Base-by-base conservation (phyloP, 2,797 vertebrate species). In the Lutjanus campechanus region DNA sequence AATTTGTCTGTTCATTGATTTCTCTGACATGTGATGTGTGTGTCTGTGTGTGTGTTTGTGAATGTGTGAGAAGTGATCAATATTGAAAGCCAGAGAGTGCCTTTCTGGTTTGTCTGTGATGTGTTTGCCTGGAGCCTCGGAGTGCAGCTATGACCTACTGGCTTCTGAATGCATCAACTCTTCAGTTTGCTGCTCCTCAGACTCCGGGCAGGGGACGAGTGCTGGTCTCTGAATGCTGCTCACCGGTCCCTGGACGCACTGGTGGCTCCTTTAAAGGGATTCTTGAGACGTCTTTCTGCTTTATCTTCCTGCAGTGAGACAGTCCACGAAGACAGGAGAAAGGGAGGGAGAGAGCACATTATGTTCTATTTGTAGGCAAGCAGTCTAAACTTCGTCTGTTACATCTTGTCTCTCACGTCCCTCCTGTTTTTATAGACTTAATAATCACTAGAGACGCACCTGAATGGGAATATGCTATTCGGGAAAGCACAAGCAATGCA, bases 1-100 rank as follows among this genome's bases (percentile, higher is more conserved):
- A 90, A 91, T 90, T 78, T 90, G 85, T 91, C 85, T 85, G 77
- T 65, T 82, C 90, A 93, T 93, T 90, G 93, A 93, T 94, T 94
- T 93, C 84, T 90, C 82, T 83, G 77, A 87, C 88, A 85, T 89
- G 77, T 63, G 73, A 69, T 91, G 91, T 88, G 72, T 85, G 53
- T 70, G 43, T 62, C 55, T 69, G 67, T 66, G 80, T 82, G 62
- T 71, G 70, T 60, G 40, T 72, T 63, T 73, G 86, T 85, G 84
- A 69, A 71, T 90, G 82, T 88, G 89, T 63, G 77, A 90, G 85
- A 77, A 85, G 82, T 93, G 89, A 93, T 94, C 92, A 87, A 93
- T 94, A 93, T 89, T 92, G 82, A 93, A 93, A 94, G 88, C 86
- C 87, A 88, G 89, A 88, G 86, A 90, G 83, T 85, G 91, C 82